phyloP scores from a whole-genome alignment of 1,140 invertebrate species.

The Chironomus striatipennis region DNA sequence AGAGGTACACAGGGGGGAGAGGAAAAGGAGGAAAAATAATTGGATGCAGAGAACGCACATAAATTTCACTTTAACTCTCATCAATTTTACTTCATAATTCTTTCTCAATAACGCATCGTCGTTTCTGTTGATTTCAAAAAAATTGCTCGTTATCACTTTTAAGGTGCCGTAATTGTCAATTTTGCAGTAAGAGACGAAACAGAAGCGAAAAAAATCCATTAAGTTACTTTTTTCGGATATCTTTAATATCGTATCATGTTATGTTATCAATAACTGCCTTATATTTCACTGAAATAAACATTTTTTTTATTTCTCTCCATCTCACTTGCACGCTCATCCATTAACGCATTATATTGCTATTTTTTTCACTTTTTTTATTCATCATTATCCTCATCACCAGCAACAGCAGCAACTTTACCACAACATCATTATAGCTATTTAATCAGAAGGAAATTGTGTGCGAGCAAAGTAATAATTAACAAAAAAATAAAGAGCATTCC shows the following conservation, averaged over 20 bases:
- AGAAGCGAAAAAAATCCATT: neutral
- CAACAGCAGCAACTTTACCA: too few relatives aligned
- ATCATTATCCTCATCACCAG: too few relatives aligned
- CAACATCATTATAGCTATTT: conserved; percentile 4
- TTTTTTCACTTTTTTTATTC: too few relatives aligned
- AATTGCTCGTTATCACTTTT: conserved; percentile 13
- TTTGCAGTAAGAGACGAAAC: neutral
- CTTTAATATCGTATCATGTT: conserved; percentile 14
- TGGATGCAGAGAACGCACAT: neutral
- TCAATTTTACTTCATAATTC: conserved; percentile 16
- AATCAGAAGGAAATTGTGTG: conserved; percentile 19
- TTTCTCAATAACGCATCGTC: neutral
- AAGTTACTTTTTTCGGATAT: neutral
- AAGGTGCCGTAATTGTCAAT: conserved; percentile 6
- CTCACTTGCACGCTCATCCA: neutral
- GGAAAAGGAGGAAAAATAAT: neutral
- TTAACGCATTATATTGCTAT: neutral
- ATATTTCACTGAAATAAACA: neutral
- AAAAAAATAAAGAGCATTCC: conserved; percentile 17
- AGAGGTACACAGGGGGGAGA: neutral
- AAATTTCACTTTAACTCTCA: conserved; percentile 16
- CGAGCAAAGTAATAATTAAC: conserved; percentile 21
- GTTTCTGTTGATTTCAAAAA: conserved; percentile 1
- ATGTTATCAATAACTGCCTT: neutral
- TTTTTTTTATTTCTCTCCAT: too few relatives aligned